These are phyloP conservation scores for human DNA, from an alignment of 2,113 vertebrate genomes.

Conservation along the genomic window DNA sequence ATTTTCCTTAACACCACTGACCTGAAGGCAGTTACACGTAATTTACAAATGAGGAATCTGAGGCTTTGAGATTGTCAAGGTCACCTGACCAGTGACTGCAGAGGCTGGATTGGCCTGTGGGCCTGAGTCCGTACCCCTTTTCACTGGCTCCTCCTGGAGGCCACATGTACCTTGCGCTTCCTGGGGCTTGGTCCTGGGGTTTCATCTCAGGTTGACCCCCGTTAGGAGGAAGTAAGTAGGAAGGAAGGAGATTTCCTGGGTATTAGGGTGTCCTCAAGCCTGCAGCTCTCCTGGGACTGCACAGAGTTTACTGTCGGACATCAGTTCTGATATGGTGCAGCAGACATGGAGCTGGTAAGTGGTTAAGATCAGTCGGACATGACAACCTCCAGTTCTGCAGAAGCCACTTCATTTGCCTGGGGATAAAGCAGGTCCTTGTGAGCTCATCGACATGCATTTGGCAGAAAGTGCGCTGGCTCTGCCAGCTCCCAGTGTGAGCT, in stretches of 20 bases:
- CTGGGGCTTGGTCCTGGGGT: background rate
- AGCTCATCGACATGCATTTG: background rate
- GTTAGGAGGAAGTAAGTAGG: background rate
- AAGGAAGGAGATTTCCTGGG: background rate
- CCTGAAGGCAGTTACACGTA: background rate
- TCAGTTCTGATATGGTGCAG: background rate
- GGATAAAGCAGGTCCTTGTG: background rate
- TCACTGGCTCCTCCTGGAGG: background rate
- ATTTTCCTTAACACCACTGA: too few relatives aligned
- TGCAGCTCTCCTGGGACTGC: background rate
- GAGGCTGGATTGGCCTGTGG: background rate
- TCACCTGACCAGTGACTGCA: background rate
- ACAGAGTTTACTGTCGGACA: background rate
- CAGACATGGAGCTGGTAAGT: background rate
- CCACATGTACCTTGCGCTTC: background rate
- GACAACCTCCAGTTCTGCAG: background rate
- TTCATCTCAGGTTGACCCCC: background rate
- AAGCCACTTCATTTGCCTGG: background rate
- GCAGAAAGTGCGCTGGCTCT: background rate
- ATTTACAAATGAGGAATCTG: background rate
- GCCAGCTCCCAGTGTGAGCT: background rate
- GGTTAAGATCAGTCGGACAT: background rate
- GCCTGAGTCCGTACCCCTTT: background rate
- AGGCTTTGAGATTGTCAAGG: background rate
- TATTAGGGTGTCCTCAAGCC: background rate